These are phyloP conservation scores for Chironomus striatipennis DNA, from an alignment of 1,140 invertebrate genomes.

Conservation along the genomic window DNA sequence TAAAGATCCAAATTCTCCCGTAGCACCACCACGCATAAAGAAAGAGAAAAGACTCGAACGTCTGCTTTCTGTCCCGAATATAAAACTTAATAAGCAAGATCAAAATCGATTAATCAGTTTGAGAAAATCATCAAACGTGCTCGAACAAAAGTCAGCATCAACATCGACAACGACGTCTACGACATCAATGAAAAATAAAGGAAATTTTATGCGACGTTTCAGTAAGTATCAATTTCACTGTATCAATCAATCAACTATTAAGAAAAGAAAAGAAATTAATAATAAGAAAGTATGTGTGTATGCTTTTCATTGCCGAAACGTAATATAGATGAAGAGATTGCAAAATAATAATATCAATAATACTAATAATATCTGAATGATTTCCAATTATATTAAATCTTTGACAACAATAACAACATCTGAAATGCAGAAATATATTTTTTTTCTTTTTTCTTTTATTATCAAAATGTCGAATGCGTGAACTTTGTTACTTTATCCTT, in stretches of 20 bases:
- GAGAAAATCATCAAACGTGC: neutral
- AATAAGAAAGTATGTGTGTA: constrained; percentile 30
- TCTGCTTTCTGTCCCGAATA: constrained; percentile 66
- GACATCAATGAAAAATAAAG: constrained; percentile 33
- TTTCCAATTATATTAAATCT: constrained; percentile 2
- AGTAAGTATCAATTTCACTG: constrained; percentile 61
- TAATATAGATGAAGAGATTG: neutral
- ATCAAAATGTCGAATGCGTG: too few relatives aligned
- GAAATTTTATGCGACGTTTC: constrained; percentile 58
- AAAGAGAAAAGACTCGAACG: constrained; percentile 56
- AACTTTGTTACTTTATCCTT: too few relatives aligned
- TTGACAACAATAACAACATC: neutral
- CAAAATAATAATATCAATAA: neutral
- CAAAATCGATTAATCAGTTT: constrained; percentile 17
- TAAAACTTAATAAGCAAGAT: constrained; percentile 52
- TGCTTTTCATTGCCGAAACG: constrained; percentile 31
- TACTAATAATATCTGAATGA: constrained; percentile 27
- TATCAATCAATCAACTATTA: constrained; percentile 23
- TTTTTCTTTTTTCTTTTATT: too few relatives aligned
- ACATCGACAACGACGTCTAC: constrained; percentile 34
- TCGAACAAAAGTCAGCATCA: constrained; percentile 25
- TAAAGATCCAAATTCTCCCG: constrained; percentile 49
- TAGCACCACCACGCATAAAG: constrained; percentile 51
- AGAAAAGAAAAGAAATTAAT: neutral
- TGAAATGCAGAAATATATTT: too few relatives aligned